Evolutionary conservation across 2,888 invertebrate species (phyloP).

Genomic region (Xestia xanthographa): DNA sequence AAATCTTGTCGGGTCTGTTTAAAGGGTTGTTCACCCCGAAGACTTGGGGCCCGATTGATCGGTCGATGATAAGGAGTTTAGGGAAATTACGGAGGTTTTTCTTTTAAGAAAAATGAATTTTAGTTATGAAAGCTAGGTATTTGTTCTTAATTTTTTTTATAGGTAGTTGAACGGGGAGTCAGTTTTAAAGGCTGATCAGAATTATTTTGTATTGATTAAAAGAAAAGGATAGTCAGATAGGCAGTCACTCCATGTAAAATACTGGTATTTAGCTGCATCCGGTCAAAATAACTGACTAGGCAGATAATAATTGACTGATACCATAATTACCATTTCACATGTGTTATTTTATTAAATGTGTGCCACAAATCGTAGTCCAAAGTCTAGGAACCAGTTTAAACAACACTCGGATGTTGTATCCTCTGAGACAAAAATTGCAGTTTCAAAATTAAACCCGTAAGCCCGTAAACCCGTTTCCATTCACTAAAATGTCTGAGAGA

Average conservation of each 20-base stretch:
- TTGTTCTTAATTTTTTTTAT: neutral
- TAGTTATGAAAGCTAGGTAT: neutral
- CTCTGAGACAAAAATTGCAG: neutral
- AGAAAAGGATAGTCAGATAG: neutral
- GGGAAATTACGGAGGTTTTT: neutral
- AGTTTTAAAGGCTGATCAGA: neutral
- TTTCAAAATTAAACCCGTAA: neutral
- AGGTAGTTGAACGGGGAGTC: neutral
- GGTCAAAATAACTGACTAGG: too few species aligned
- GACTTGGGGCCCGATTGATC: slow-evolving; percentile 37
- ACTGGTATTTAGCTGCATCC: too few species aligned
- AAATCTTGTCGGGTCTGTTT: slow-evolving; percentile 70
- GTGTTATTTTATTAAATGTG: too few species aligned
- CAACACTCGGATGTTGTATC: neutral
- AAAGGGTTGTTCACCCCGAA: slow-evolving; percentile 67
- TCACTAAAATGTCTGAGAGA: neutral
- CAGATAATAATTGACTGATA: too few species aligned
- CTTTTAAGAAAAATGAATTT: neutral
- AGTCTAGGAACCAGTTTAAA: neutral
- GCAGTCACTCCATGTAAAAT: too few species aligned
- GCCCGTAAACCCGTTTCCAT: too few species aligned
- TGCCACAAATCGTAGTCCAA: neutral
- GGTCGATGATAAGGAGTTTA: slow-evolving; percentile 16
- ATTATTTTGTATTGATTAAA: neutral
- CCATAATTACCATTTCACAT: too few species aligned